Conservation (phyloP, 2,888 invertebrate species). For the Argynnis bischoffii region DNA sequence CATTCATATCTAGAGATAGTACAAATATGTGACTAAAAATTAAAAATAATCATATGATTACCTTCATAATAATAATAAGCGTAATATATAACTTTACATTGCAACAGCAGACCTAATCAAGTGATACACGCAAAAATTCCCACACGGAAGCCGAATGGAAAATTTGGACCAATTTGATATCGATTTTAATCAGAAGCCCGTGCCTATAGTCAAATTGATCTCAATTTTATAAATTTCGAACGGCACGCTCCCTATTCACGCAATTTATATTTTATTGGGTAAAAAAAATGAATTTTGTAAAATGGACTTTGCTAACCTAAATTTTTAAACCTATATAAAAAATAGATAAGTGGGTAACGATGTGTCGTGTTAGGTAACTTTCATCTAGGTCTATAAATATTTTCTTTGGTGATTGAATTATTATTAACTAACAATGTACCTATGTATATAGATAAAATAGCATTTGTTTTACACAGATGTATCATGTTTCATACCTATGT, state of each 20-base stretch:
- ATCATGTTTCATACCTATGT: too few relatives aligned
- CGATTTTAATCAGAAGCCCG: slow-evolving; percentile 44
- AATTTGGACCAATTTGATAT: slow-evolving; percentile 42
- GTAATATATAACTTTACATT: slow-evolving; percentile 1
- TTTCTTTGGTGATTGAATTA: too few relatives aligned
- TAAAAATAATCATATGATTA: not conserved
- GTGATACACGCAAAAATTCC: slow-evolving; percentile 49
- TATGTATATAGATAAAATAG: too few relatives aligned
- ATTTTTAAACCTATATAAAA: not conserved
- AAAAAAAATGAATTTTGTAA: not conserved
- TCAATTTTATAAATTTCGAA: slow-evolving; percentile 41
- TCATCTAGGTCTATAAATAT: too few relatives aligned
- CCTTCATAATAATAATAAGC: not conserved
- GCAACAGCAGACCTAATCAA: slow-evolving; percentile 29
- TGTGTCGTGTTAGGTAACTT: too few relatives aligned
- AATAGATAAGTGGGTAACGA: too few relatives aligned
- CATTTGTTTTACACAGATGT: too few relatives aligned
- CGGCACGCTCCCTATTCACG: slow-evolving; percentile 32
- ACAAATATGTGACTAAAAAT: not conserved
- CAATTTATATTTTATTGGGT: slow-evolving; percentile 38
- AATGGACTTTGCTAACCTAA: not conserved
- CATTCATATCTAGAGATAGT: too few relatives aligned
- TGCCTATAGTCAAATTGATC: slow-evolving; percentile 43
- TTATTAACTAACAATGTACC: too few relatives aligned
- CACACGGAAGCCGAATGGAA: slow-evolving; percentile 65